Evolutionary conservation across 1,140 invertebrate genomes (phyloP).

Genomic region (Cotesia glomerata): DNA sequence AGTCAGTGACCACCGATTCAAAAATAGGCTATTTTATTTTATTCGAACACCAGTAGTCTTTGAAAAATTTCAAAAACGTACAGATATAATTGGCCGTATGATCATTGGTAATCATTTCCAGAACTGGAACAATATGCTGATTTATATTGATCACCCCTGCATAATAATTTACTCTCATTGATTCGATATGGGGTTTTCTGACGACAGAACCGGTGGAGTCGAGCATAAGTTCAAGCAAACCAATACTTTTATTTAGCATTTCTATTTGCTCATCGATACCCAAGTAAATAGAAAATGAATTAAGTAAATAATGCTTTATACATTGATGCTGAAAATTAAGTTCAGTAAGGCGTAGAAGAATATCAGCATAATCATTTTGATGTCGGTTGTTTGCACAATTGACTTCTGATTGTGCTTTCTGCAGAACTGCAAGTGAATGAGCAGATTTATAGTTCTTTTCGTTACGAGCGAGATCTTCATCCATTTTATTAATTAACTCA

Average conservation of each 20-base stretch:
- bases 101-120: conserved; percentile 27
- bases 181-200: conserved; percentile 18
- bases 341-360: neutral
- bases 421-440: conserved; percentile 3
- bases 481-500: conserved; percentile 1
- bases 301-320: neutral
- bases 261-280: conserved; percentile 8
- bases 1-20: conserved; percentile 6
- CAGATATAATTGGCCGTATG: conserved; percentile 11
- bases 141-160: conserved; percentile 1
- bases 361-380: neutral
- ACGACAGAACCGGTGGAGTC: conserved; percentile 30
- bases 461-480: neutral
- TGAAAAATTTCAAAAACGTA: conserved; percentile 18
- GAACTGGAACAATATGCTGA: conserved; percentile 14
- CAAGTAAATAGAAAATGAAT: conserved; percentile 21
- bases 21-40: conserved; percentile 16
- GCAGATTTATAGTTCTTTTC: conserved; percentile 18
- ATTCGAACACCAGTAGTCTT: neutral
- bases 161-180: conserved; percentile 20
- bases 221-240: conserved; percentile 3
- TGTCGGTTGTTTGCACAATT: conserved; percentile 8
- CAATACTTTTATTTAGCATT: conserved; percentile 1
- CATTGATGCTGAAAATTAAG: conserved; percentile 8
- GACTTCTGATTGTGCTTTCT: conserved; percentile 20